Evolutionary conservation across 2,797 vertebrate species (phyloP).

Genomic region (Typhlichthys eigenmanni): DNA sequence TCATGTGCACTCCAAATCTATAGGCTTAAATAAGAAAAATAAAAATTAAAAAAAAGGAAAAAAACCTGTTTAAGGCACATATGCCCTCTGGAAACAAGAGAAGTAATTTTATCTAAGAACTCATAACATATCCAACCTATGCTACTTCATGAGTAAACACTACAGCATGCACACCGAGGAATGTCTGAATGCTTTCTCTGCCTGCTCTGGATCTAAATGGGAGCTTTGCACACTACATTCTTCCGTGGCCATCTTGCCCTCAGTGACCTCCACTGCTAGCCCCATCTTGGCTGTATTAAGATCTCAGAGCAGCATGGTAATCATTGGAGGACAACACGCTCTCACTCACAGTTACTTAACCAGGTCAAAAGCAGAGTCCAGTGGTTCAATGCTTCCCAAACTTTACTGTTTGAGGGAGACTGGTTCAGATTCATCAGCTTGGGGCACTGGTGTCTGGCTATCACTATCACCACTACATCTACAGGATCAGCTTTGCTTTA

Average conservation of each 20-base stretch:
- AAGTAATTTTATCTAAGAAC: constrained; percentile 22
- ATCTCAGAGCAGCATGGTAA: constrained; percentile 23
- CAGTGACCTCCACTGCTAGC: constrained; percentile 39
- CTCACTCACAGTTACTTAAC: constrained; percentile 30
- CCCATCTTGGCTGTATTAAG: constrained; percentile 36
- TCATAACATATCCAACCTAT: constrained; percentile 26
- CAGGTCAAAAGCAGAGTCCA: constrained; percentile 46
- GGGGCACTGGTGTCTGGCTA: neutral
- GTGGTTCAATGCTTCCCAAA: constrained; percentile 18
- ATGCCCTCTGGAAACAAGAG: neutral
- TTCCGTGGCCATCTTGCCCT: constrained; percentile 42
- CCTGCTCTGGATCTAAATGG: constrained; percentile 63
- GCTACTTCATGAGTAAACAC: constrained; percentile 27
- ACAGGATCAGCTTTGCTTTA: constrained; percentile 4
- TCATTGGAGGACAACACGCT: constrained; percentile 11
- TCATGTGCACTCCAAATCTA: no score
- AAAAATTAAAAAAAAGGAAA: no score
- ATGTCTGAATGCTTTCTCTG: constrained; percentile 53
- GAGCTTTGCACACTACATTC: constrained; percentile 59
- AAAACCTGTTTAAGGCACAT: no score
- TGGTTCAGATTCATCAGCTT: constrained; percentile 5
- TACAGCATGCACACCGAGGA: constrained; percentile 47
- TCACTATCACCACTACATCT: neutral
- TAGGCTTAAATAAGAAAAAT: no score
- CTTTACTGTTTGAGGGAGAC: constrained; percentile 3